Evolutionary conservation across 1,140 invertebrate species (phyloP).

Genomic region (Wasmannia auropunctata): DNA sequence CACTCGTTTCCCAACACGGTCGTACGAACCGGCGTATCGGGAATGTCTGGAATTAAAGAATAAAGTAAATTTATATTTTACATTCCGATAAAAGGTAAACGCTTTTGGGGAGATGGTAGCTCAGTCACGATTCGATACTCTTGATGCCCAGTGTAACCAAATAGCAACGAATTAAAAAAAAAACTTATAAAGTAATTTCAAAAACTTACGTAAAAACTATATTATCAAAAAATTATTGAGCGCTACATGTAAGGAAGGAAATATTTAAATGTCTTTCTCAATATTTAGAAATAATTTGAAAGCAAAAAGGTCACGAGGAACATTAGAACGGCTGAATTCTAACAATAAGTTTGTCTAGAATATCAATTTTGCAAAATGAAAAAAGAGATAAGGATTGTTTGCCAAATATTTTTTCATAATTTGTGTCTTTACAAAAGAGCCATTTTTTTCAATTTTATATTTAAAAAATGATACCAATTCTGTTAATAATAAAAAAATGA

Average conservation of each 20-base stretch:
- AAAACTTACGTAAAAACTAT: conserved; percentile 19
- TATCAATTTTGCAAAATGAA: neutral
- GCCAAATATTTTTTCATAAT: neutral
- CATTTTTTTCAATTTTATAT: too few species aligned
- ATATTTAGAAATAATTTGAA: conserved; percentile 34
- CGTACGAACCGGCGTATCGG: neutral
- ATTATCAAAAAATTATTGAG: conserved; percentile 39
- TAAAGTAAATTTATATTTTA: conserved; percentile 37
- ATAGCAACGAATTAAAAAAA: conserved; percentile 43
- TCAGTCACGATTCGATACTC: conserved; percentile 13
- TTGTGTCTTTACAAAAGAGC: neutral
- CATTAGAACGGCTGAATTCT: conserved; percentile 21
- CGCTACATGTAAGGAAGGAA: conserved; percentile 6
- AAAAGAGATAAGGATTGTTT: neutral
- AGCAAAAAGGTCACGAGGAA: conserved; percentile 17
- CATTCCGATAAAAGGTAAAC: neutral
- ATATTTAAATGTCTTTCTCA: conserved; percentile 39
- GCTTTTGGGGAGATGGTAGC: neutral
- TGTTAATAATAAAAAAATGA: neutral
- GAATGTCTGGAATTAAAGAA: neutral
- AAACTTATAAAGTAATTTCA: conserved; percentile 39
- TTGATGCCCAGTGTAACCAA: conserved; percentile 5
- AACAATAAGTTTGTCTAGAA: neutral
- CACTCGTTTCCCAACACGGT: neutral
- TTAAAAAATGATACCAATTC: too few species aligned